Conservation (phyloP, 2,797 vertebrate species). For the Hemitrygon akajei region DNA sequence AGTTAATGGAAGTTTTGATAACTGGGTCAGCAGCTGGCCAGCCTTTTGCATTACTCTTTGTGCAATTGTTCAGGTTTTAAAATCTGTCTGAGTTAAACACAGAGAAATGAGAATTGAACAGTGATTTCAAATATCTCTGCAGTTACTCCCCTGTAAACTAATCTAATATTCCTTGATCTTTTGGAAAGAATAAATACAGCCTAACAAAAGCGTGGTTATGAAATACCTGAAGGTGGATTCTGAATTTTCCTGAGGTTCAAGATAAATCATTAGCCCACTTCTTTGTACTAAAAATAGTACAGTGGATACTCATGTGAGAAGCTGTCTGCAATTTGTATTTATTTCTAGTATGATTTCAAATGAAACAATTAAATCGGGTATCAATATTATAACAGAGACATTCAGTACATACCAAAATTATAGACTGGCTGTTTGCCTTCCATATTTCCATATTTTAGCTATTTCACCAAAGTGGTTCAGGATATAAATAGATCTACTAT, state of each 20-base stretch:
- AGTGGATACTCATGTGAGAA: neutral
- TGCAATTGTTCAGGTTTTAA: neutral
- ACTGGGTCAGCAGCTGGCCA: neutral
- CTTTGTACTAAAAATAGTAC: constrained; percentile 8
- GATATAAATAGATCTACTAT: neutral
- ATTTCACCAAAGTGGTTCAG: neutral
- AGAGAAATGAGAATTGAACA: neutral
- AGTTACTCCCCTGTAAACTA: neutral
- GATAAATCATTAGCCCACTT: neutral
- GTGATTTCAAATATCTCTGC: neutral
- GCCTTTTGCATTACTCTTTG: neutral
- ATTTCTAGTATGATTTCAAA: neutral
- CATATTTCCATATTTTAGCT: neutral
- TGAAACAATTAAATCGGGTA: neutral
- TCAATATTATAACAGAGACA: too few species aligned
- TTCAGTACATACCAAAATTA: neutral
- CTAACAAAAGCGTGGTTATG: neutral
- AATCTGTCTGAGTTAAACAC: neutral
- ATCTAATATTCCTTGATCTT: neutral
- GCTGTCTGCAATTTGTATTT: neutral
- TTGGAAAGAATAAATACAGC: neutral
- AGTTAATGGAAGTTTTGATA: neutral
- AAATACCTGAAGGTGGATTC: neutral
- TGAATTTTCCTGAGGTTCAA: neutral
- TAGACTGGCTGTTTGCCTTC: neutral